A percentile compares a stretch with the other conserved stretches of the same genome.
phyloP scores from a whole-genome alignment of 2,113 vertebrate species.

The Aplodontia rufa region DNA sequence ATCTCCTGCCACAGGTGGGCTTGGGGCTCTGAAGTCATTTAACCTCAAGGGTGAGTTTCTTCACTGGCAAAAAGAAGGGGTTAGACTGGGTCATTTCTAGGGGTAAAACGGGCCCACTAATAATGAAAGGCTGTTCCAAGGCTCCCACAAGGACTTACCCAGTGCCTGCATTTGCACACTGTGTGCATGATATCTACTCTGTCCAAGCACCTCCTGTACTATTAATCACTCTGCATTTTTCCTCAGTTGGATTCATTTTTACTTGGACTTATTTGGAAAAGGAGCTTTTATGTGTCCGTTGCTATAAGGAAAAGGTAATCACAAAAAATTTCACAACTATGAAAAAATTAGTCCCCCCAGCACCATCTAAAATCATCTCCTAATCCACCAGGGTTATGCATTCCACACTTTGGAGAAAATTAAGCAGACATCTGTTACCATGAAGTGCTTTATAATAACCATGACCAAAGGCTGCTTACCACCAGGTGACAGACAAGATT shows the following conservation, averaged over 20 bases:
- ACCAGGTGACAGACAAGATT: not conserved
- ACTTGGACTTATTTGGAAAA: not conserved
- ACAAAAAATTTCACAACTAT: slow-evolving; percentile 17
- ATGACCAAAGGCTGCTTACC: not conserved
- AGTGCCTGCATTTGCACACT: not conserved
- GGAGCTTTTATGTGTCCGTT: not conserved
- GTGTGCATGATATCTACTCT: not conserved
- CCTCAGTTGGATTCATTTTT: not conserved
- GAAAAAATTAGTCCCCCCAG: not conserved
- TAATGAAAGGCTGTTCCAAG: not conserved
- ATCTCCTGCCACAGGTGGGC: not conserved
- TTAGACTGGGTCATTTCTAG: not conserved
- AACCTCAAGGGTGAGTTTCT: not conserved
- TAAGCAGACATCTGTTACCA: not conserved
- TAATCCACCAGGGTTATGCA: not conserved
- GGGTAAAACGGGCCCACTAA: not conserved
- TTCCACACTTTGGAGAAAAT: not conserved
- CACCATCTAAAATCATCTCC: not conserved
- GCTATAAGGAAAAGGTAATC: not conserved
- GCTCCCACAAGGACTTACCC: not conserved
- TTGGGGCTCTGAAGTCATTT: not conserved
- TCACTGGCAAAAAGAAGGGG: not conserved
- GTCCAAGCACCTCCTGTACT: not conserved
- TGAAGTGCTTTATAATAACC: not conserved
- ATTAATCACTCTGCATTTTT: not conserved